phyloP scores from a whole-genome alignment of 2,797 vertebrate species.

The Xenops minutus region DNA sequence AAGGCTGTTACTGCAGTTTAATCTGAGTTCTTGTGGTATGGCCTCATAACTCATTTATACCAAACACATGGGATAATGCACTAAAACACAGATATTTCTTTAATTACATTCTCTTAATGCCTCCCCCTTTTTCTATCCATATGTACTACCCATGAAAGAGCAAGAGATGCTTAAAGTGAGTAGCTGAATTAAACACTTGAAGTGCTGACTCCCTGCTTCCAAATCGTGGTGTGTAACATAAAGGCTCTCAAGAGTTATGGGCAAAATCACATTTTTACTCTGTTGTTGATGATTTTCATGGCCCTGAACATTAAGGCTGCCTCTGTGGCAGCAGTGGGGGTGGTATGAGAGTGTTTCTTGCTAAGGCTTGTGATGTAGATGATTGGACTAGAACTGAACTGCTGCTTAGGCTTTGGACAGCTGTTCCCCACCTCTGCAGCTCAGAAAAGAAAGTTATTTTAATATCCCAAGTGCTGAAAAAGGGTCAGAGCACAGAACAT shows the following conservation, averaged over 20 bases:
- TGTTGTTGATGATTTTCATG: not conserved
- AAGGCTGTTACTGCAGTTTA: slow-evolving; percentile 35
- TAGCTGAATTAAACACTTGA: not conserved
- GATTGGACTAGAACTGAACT: accelerated
- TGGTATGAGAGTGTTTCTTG: not conserved
- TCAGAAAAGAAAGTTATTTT: not conserved
- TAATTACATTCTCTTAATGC: not conserved
- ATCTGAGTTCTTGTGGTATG: not conserved
- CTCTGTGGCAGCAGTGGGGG: not conserved
- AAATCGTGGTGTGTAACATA: not conserved
- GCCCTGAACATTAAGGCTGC: not conserved
- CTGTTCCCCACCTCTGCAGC: not conserved
- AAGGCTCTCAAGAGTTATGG: not conserved
- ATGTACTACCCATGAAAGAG: not conserved
- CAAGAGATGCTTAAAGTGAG: not conserved
- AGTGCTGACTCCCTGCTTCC: not conserved
- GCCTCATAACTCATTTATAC: not conserved
- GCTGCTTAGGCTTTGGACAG: not conserved
- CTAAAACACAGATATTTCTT: not conserved
- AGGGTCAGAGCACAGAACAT: not conserved
- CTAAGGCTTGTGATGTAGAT: not conserved
- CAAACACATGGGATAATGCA: not conserved
- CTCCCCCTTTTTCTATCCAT: not conserved
- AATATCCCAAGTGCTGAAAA: not conserved
- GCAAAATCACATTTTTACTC: not conserved